Evolutionary conservation across 2,888 invertebrate genomes (phyloP).

Genomic region (Tolmerus cingulatus): DNA sequence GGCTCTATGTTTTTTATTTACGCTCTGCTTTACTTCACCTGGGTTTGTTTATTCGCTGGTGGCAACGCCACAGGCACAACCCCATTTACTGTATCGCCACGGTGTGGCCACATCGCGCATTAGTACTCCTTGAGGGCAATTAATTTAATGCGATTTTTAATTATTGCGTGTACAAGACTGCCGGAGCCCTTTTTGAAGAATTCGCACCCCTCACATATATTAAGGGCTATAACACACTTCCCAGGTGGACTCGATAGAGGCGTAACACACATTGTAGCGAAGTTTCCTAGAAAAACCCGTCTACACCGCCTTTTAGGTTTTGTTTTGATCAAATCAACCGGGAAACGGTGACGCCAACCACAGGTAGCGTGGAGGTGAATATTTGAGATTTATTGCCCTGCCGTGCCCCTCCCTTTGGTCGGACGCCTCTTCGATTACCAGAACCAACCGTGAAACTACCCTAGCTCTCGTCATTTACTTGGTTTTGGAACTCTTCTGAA

Average conservation of each 20-base stretch:
- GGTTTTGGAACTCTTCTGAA: not conserved
- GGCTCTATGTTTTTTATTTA: not conserved
- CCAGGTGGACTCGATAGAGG: not conserved
- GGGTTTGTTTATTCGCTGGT: not conserved
- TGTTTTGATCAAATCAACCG: not conserved
- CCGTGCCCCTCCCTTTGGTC: not conserved
- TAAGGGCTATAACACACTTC: not conserved
- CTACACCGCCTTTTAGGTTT: not conserved
- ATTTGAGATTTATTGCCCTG: conserved; percentile 11
- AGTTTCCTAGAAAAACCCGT: not conserved
- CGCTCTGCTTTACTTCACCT: not conserved
- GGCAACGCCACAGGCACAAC: not conserved
- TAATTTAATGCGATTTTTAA: conserved; percentile 39
- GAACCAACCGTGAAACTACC: not conserved
- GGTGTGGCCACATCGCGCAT: not conserved
- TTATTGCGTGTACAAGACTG: conserved; percentile 36
- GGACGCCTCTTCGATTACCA: not conserved
- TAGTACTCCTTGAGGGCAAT: not conserved
- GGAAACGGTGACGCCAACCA: not conserved
- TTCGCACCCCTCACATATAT: not conserved
- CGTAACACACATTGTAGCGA: not conserved
- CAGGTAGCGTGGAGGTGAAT: not conserved
- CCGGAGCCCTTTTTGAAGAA: not conserved
- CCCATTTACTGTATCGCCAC: not conserved
- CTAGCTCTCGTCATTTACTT: not conserved